phyloP scores from a whole-genome alignment of 2,888 invertebrate species.

The Melieria picta region DNA sequence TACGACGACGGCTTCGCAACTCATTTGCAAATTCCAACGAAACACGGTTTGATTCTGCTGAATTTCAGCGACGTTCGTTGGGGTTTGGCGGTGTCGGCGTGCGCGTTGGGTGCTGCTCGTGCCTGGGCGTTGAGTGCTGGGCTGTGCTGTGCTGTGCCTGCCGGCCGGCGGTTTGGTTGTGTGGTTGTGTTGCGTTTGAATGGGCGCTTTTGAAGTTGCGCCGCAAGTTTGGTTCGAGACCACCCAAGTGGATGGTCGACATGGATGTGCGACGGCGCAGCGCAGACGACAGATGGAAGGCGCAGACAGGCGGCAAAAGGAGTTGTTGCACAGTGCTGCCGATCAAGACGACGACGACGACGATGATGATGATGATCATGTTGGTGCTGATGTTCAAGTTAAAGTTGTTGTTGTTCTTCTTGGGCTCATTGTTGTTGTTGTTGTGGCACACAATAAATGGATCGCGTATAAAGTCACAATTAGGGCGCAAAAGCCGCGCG shows the following conservation, averaged over 20 bases:
- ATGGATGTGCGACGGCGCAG: slow-evolving; percentile 41
- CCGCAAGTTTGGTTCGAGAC: slow-evolving; percentile 62
- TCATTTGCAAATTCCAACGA: slow-evolving; percentile 64
- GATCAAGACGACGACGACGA: slow-evolving; percentile 2
- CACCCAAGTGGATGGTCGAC: slow-evolving; percentile 58
- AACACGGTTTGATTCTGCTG: slow-evolving; percentile 58
- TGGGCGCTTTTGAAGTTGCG: slow-evolving; percentile 60
- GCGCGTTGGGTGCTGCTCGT: slow-evolving; percentile 19
- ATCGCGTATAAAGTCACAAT: slow-evolving; percentile 61
- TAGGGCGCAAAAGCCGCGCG: slow-evolving; percentile 38
- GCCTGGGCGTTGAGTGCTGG: slow-evolving; percentile 32
- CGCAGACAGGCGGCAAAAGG: too few relatives aligned
- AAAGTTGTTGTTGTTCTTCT: slow-evolving; percentile 24
- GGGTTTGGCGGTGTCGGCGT: slow-evolving; percentile 17
- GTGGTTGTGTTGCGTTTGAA: slow-evolving; percentile 47
- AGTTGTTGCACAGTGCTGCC: too few relatives aligned
- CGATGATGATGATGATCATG: slow-evolving; percentile 29
- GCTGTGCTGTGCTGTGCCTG: slow-evolving; percentile 41
- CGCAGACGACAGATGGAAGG: slow-evolving; percentile 24
- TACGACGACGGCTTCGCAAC: slow-evolving; percentile 49
- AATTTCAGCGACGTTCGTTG: slow-evolving; percentile 51
- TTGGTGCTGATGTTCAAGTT: slow-evolving; percentile 27
- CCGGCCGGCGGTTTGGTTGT: slow-evolving; percentile 48
- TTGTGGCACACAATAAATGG: slow-evolving; percentile 51
- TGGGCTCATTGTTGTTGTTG: slow-evolving; percentile 10